Conservation (phyloP, 2,797 vertebrate species). For the Mus caroli region DNA sequence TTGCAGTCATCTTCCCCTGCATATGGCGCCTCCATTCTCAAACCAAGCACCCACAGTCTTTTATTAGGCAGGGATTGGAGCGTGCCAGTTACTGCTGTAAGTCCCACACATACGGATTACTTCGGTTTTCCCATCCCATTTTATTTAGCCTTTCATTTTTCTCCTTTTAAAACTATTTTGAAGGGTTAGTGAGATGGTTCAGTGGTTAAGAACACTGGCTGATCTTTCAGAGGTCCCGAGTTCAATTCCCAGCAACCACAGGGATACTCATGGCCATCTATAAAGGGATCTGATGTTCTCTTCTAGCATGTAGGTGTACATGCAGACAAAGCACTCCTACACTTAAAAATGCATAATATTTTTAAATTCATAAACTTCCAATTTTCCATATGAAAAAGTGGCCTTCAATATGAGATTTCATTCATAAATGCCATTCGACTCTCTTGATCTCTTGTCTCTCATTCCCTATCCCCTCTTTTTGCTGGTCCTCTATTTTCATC, state of each 20-base stretch:
- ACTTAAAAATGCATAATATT: neutral
- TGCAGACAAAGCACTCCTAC: neutral
- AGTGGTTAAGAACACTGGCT: neutral
- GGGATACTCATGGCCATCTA: neutral
- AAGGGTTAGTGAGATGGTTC: neutral
- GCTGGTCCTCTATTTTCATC: neutral
- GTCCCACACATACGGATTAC: neutral
- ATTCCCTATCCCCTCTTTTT: neutral
- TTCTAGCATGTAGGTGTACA: neutral
- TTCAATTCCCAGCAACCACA: neutral
- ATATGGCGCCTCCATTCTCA: accelerated
- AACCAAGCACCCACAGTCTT: neutral
- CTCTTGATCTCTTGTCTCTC: neutral
- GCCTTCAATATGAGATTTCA: neutral
- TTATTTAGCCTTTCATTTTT: neutral
- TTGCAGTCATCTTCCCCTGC: neutral
- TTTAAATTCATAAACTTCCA: neutral
- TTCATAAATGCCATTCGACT: neutral
- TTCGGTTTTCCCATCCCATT: neutral
- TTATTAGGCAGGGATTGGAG: neutral
- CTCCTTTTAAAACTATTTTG: neutral
- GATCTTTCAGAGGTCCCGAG: neutral
- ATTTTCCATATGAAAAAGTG: neutral
- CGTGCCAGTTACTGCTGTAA: neutral
- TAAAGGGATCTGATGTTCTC: neutral